phyloP scores from a whole-genome alignment of 2,797 vertebrate species.

The Acipenser oxyrinchus region DNA sequence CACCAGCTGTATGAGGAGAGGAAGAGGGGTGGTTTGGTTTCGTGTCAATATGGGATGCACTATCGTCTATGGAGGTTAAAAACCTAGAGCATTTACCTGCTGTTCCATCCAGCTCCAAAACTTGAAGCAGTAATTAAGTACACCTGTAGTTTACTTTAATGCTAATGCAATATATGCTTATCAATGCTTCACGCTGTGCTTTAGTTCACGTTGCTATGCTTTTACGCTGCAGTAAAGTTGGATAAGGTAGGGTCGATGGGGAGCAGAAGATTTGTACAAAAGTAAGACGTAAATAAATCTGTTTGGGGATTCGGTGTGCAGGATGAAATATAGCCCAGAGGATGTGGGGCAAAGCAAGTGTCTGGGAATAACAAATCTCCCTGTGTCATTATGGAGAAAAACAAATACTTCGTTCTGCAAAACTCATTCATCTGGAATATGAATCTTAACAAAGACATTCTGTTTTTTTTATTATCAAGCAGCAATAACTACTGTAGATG shows the following conservation, averaged over 20 bases:
- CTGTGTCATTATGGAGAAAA: constrained; percentile 56
- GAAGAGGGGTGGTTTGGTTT: too few species aligned
- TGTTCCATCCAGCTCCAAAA: too few species aligned
- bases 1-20: too few species aligned
- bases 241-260: constrained; percentile 9
- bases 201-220: too few species aligned
- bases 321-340: constrained; percentile 61
- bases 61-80: too few species aligned
- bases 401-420: constrained; percentile 63
- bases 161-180: too few species aligned
- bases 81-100: too few species aligned
- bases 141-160: too few species aligned
- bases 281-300: constrained; percentile 67
- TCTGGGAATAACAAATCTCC: constrained; percentile 71
- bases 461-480: constrained; percentile 48
- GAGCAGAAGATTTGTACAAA: constrained; percentile 37
- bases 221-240: too few species aligned
- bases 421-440: constrained; percentile 68
- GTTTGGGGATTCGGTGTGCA: constrained; percentile 61
- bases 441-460: constrained; percentile 61
- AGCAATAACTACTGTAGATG: constrained; percentile 30
- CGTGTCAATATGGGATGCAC: too few species aligned
- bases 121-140: too few species aligned
- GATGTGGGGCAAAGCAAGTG: constrained; percentile 71
- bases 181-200: too few species aligned